Evolutionary conservation across 2,888 invertebrate genomes (phyloP).

Genomic region (Acanthosepion pharaonis): DNA sequence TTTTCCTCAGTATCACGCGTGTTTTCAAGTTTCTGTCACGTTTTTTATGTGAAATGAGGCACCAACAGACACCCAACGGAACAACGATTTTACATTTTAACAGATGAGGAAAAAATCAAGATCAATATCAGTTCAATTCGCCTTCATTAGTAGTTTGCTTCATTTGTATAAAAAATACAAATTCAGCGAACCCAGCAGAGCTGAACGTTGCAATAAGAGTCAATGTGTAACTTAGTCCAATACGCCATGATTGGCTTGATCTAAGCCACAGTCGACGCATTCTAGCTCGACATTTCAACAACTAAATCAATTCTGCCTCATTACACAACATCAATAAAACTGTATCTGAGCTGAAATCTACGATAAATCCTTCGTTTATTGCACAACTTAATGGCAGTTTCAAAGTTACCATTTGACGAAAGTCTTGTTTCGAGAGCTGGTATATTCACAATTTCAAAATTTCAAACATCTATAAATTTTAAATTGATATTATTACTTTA

Average conservation of each 20-base stretch:
- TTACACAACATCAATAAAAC: not conserved
- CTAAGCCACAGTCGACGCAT: too few species aligned
- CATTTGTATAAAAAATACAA: not conserved
- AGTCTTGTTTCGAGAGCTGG: not conserved
- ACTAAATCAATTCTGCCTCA: not conserved
- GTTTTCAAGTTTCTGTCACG: too few species aligned
- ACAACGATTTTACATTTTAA: not conserved
- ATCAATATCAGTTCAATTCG: not conserved
- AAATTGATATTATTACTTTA: too few species aligned
- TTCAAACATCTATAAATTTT: too few species aligned
- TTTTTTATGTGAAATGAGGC: not conserved
- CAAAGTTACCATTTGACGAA: not conserved
- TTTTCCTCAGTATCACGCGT: not conserved
- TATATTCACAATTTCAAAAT: too few species aligned
- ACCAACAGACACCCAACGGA: not conserved
- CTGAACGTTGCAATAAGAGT: not conserved
- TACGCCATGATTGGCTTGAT: not conserved
- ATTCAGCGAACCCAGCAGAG: not conserved
- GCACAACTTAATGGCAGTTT: not conserved
- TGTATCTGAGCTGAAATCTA: not conserved
- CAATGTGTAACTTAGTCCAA: not conserved
- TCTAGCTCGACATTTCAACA: not conserved
- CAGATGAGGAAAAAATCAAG: not conserved
- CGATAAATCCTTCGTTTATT: not conserved
- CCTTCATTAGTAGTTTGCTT: not conserved